These are phyloP conservation scores for Mythimna albipuncta DNA, from an alignment of 2,888 invertebrate genomes.

Conservation along the genomic window DNA sequence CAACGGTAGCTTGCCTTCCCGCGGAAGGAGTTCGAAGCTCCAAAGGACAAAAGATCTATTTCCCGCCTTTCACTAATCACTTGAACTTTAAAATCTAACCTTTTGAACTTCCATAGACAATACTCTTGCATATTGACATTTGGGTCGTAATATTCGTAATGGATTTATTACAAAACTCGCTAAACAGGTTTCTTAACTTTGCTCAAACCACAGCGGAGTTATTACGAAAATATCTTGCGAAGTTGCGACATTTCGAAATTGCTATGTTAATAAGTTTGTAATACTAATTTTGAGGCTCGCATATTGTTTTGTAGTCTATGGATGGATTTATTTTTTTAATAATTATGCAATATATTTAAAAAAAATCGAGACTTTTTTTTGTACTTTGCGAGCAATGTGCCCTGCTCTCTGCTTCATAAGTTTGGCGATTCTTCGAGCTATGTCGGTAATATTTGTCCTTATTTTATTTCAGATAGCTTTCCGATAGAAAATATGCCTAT, in stretches of 20 bases:
- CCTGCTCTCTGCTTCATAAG: too few species aligned
- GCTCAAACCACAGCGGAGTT: slow-evolving; percentile 5
- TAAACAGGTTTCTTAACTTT: slow-evolving; percentile 46
- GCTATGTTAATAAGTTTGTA: slow-evolving; percentile 6
- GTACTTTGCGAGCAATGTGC: too few species aligned
- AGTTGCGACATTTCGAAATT: slow-evolving; percentile 29
- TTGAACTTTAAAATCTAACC: slow-evolving; percentile 39
- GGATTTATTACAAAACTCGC: slow-evolving; percentile 49
- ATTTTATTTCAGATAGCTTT: too few species aligned
- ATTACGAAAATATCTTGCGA: slow-evolving; percentile 42
- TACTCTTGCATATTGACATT: slow-evolving; percentile 43
- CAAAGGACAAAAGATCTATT: neutral
- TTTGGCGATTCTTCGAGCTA: too few species aligned
- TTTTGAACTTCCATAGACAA: slow-evolving; percentile 28
- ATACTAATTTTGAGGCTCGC: slow-evolving; percentile 15
- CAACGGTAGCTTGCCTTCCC: too few species aligned
- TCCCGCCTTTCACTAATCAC: neutral
- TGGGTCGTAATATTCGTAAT: slow-evolving; percentile 33
- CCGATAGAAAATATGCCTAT: too few species aligned
- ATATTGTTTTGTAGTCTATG: slow-evolving; percentile 2
- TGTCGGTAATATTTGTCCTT: too few species aligned
- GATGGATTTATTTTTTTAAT: too few species aligned
- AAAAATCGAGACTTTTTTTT: too few species aligned
- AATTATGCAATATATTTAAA: too few species aligned
- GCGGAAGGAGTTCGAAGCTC: too few species aligned